These are phyloP conservation scores for Sitobion miscanthi DNA, from an alignment of 1,140 invertebrate genomes.

Conservation along the genomic window DNA sequence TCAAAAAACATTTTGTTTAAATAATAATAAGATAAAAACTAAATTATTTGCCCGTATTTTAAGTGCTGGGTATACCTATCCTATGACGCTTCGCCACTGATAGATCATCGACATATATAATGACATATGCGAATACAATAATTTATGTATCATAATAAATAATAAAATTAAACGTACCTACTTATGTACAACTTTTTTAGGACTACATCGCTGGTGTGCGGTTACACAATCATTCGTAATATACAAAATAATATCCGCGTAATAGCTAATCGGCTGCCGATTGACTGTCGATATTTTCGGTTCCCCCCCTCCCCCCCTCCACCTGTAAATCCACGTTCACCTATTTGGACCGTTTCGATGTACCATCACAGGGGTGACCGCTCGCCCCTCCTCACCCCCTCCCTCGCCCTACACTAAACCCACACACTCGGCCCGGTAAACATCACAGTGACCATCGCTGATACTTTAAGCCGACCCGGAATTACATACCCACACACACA, in stretches of 20 bases:
- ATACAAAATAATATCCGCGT: not conserved
- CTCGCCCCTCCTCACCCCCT: too few relatives aligned
- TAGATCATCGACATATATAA: too few relatives aligned
- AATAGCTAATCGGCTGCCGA: not conserved
- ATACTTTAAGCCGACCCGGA: slow-evolving; percentile 38
- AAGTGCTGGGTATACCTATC: too few relatives aligned
- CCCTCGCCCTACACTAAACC: not conserved
- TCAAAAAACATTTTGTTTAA: too few relatives aligned
- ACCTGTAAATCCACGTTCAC: not conserved
- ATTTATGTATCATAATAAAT: too few relatives aligned
- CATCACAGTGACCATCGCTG: not conserved
- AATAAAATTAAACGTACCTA: too few relatives aligned
- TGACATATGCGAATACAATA: too few relatives aligned
- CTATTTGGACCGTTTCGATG: not conserved
- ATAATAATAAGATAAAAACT: too few relatives aligned
- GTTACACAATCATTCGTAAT: not conserved
- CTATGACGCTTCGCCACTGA: too few relatives aligned
- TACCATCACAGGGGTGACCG: not conserved
- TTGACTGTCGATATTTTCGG: not conserved
- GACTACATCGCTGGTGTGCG: not conserved
- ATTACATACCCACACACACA: not conserved
- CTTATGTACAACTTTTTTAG: too few relatives aligned
- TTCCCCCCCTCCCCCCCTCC: not conserved
- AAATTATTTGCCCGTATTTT: too few relatives aligned
- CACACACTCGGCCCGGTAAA: not conserved